Conservation (phyloP, 1,140 invertebrate species). For the Thalassaphorura encarpata region DNA sequence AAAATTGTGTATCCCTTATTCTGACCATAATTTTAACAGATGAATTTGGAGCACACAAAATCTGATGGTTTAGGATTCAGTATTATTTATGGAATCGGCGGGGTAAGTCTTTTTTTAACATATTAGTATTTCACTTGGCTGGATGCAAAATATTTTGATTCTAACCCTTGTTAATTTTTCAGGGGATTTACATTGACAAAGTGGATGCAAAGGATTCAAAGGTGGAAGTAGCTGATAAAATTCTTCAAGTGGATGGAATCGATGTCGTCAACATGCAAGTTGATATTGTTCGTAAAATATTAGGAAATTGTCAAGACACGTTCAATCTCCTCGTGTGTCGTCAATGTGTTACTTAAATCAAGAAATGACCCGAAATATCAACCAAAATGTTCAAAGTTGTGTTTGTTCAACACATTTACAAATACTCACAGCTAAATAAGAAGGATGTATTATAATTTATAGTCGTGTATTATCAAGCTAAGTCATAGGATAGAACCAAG, state of each 20-base stretch:
- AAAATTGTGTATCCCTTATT: conserved; percentile 9
- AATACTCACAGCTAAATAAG: no score
- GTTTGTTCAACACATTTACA: no score
- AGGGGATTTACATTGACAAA: conserved; percentile 50
- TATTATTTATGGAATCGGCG: conserved; percentile 35
- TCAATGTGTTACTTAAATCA: conserved; percentile 12
- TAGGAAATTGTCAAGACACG: conserved; percentile 30
- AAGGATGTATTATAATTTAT: no score
- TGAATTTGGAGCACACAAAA: conserved; percentile 41
- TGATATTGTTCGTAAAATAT: conserved; percentile 29
- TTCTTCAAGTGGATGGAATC: conserved; percentile 51
- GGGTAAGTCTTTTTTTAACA: conserved; percentile 10
- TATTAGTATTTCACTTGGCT: neutral
- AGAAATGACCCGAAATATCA: neutral
- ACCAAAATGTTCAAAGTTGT: no score
- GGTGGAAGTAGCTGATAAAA: conserved; percentile 48
- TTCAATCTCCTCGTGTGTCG: conserved; percentile 28
- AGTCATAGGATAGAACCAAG: neutral
- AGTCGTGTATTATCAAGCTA: no score
- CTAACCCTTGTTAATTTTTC: conserved; percentile 16
- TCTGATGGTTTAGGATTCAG: conserved; percentile 22
- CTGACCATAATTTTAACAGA: conserved; percentile 35
- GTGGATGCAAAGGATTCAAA: conserved; percentile 43
- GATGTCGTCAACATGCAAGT: conserved; percentile 45
- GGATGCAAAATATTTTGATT: neutral